These are phyloP conservation scores for Drosophila leonis DNA, from an alignment of 2,888 invertebrate genomes.

Conservation along the genomic window DNA sequence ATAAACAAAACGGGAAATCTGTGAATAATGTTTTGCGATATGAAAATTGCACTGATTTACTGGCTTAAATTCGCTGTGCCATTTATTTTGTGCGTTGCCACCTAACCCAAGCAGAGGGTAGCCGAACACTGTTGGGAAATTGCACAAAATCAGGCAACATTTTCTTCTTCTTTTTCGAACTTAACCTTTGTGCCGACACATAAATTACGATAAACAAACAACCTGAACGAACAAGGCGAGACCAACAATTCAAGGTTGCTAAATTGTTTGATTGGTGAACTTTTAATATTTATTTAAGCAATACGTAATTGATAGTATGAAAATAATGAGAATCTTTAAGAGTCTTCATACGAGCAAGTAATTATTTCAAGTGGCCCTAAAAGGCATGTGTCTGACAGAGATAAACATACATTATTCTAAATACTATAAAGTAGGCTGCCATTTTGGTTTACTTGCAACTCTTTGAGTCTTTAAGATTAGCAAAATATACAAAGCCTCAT, in stretches of 20 bases:
- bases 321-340: background rate
- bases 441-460: background rate
- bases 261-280: background rate
- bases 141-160: conserved; percentile 13
- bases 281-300: background rate
- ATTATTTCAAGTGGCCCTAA: too few species aligned
- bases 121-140: background rate
- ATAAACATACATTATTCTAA: background rate
- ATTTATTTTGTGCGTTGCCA: conserved; percentile 54
- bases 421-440: background rate
- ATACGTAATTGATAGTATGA: background rate
- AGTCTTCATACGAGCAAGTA: background rate
- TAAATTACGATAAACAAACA: conserved; percentile 17
- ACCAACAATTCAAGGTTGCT: background rate
- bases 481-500: background rate
- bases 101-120: background rate
- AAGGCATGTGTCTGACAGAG: background rate
- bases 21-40: conserved; percentile 74
- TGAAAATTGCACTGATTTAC: conserved; percentile 76
- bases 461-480: background rate
- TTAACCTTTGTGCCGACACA: conserved; percentile 7
- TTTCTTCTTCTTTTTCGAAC: background rate
- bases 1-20: conserved; percentile 66
- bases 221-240: background rate
- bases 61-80: conserved; percentile 58